A percentile compares a stretch with the other conserved stretches of the same genome.
These are phyloP conservation scores for Pomacea maculata DNA, from an alignment of 1,140 invertebrate species.

Conservation along the genomic window DNA sequence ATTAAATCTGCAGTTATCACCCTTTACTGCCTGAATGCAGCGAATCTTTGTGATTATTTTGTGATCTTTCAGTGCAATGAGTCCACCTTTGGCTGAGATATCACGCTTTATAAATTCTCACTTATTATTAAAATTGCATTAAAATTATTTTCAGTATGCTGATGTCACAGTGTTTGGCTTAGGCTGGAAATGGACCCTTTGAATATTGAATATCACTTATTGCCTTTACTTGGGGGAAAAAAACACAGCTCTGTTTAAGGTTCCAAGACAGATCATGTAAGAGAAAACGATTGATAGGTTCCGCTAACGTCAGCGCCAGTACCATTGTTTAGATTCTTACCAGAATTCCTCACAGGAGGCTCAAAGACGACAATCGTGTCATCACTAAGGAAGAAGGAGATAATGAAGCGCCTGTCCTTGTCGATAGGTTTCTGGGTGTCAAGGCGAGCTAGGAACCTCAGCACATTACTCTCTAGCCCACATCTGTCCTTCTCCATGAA, in stretches of 20 bases:
- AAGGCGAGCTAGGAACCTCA: slow-evolving; percentile 81
- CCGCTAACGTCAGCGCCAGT: too few relatives aligned
- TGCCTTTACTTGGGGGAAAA: not conserved
- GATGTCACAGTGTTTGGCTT: not conserved
- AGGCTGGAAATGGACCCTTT: not conserved
- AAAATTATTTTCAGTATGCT: too few relatives aligned
- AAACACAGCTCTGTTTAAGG: not conserved
- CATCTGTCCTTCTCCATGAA: slow-evolving; percentile 68
- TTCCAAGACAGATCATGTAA: too few relatives aligned
- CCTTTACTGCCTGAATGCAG: too few relatives aligned
- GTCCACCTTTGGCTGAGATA: too few relatives aligned
- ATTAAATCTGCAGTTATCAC: too few relatives aligned
- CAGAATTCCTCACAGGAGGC: slow-evolving; percentile 77
- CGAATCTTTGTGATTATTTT: too few relatives aligned
- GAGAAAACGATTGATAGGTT: too few relatives aligned
- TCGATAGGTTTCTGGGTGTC: slow-evolving; percentile 77
- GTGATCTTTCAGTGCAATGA: too few relatives aligned
- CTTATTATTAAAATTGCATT: too few relatives aligned
- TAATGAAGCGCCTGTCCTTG: slow-evolving; percentile 77
- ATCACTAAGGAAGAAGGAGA: slow-evolving; percentile 83
- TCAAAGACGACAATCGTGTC: slow-evolving; percentile 87
- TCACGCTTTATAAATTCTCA: too few relatives aligned
- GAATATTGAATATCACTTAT: too few relatives aligned
- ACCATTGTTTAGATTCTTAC: slow-evolving; percentile 60
- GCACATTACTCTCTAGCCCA: slow-evolving; percentile 79